Evolutionary conservation across 1,140 invertebrate genomes (phyloP).

Genomic region (Drosophila leontia): DNA sequence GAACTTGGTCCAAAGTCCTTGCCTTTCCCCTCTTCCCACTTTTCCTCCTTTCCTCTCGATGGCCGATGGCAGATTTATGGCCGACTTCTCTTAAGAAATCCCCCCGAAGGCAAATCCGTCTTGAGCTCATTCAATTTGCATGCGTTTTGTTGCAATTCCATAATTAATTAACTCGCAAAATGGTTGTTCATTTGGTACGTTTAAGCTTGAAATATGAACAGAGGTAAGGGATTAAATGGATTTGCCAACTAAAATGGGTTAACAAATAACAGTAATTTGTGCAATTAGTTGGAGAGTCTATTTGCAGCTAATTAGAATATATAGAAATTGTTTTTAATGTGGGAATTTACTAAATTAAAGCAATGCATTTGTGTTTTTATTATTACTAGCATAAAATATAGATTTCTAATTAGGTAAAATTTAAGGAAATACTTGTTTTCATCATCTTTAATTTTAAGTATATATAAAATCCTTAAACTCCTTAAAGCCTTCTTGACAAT

Average conservation of each 20-base stretch:
- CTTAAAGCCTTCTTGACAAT: neutral
- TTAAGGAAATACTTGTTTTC: neutral
- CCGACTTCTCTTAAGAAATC: neutral
- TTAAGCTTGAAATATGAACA: conserved; percentile 25
- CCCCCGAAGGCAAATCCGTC: conserved; percentile 2
- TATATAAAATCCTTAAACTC: neutral
- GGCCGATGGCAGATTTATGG: conserved; percentile 31
- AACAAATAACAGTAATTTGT: neutral
- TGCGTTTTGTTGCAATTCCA: conserved; percentile 20
- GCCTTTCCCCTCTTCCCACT: neutral
- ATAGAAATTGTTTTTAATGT: neutral
- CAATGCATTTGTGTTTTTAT: too few relatives aligned
- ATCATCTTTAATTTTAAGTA: neutral
- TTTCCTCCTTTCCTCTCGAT: neutral
- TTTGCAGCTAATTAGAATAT: neutral
- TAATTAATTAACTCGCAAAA: conserved; percentile 36
- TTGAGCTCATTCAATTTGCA: conserved; percentile 32
- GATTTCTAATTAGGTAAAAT: neutral
- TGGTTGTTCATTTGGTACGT: conserved; percentile 21
- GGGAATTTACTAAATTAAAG: neutral
- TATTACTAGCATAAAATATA: neutral
- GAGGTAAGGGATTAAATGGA: conserved; percentile 1
- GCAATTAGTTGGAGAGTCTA: conserved; percentile 1
- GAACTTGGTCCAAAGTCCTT: conserved; percentile 30
- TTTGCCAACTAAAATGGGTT: conserved; percentile 10